Evolutionary conservation across 2,888 invertebrate genomes (phyloP).

Genomic region (Macaria notata): DNA sequence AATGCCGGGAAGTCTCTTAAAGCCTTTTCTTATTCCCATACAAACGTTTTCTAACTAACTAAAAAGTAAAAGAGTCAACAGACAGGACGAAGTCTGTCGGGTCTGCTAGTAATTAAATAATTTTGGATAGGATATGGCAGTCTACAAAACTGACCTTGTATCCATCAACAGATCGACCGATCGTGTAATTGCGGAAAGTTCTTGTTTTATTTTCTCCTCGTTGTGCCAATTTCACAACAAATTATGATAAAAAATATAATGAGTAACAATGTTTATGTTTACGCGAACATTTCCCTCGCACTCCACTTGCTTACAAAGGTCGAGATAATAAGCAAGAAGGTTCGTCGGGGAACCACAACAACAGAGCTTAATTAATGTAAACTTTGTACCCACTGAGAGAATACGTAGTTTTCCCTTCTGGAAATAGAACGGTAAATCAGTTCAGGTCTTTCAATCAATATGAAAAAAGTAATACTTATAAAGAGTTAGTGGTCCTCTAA

Average conservation of each 20-base stretch:
- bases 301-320: slow-evolving; percentile 12
- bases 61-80: no score
- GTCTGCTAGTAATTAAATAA: neutral
- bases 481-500: no score
- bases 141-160: neutral
- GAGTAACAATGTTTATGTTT: slow-evolving; percentile 14
- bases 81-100: no score
- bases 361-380: slow-evolving; percentile 22
- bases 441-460: no score
- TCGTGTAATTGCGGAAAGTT: neutral
- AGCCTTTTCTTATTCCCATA: no score
- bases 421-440: no score
- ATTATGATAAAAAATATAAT: slow-evolving; percentile 10
- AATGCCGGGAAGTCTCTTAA: no score
- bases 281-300: slow-evolving; percentile 14
- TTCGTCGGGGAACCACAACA: slow-evolving; percentile 19
- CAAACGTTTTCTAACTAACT: no score
- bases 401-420: slow-evolving; percentile 5
- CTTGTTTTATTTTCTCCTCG: neutral
- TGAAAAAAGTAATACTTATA: no score
- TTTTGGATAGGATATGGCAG: neutral
- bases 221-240: neutral
- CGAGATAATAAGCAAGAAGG: slow-evolving; percentile 20
- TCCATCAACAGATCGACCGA: neutral
- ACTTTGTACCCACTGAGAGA: no score